Conservation (phyloP, 1,140 invertebrate genomes). For the Gonioctena quinquepunctata region DNA sequence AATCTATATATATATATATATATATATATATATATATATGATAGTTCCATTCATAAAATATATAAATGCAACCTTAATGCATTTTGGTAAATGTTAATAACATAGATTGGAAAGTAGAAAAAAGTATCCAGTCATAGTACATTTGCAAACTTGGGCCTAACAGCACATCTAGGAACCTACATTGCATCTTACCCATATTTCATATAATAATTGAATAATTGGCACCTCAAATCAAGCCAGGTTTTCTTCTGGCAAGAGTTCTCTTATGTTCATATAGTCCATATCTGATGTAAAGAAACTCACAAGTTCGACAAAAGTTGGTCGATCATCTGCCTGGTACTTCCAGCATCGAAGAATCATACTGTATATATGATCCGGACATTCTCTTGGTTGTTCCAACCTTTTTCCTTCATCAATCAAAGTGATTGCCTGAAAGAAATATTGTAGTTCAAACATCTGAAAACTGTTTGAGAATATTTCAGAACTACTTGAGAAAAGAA, state of each 20-base stretch:
- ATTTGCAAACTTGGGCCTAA: too few species aligned
- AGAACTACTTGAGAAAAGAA: too few species aligned
- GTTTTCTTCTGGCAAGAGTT: conserved; percentile 35
- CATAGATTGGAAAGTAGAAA: too few species aligned
- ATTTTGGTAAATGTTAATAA: too few species aligned
- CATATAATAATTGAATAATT: not conserved
- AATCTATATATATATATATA: too few species aligned
- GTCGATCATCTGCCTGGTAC: conserved; percentile 74
- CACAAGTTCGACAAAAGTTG: conserved; percentile 79
- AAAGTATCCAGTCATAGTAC: too few species aligned
- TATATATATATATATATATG: too few species aligned
- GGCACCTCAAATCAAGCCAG: conserved; percentile 17
- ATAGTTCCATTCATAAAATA: too few species aligned
- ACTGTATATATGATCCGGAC: conserved; percentile 82
- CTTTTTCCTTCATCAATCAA: conserved; percentile 76
- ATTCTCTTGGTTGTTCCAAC: conserved; percentile 76
- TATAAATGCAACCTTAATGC: too few species aligned
- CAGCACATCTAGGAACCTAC: not conserved
- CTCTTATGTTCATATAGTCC: conserved; percentile 69
- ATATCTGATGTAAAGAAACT: conserved; percentile 75
- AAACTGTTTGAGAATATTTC: not conserved
- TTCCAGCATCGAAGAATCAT: conserved; percentile 92
- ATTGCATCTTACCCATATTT: not conserved
- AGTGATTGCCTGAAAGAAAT: conserved; percentile 76
- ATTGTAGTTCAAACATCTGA: conserved; percentile 17